Percentiles rank a stretch among this genome's conserved stretches.
Conservation (phyloP, 2,797 vertebrate species). For the Amniataba percoides region DNA sequence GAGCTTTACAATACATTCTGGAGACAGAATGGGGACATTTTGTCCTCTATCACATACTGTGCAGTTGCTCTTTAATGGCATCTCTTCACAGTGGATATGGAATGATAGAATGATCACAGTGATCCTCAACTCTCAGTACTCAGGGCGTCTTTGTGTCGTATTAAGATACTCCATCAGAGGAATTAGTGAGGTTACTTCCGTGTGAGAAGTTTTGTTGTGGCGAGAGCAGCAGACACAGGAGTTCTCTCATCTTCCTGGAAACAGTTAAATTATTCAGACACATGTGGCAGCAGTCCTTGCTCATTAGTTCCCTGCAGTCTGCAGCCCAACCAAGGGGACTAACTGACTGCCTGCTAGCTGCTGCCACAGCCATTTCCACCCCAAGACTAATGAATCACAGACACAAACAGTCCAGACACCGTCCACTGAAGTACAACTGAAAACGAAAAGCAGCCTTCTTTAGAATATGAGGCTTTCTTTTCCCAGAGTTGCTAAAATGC, state of each 20-base stretch:
- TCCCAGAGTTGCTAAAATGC: not conserved
- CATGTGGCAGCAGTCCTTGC: conserved; percentile 36
- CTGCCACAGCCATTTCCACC: conserved; percentile 20
- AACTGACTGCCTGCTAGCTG: conserved; percentile 22
- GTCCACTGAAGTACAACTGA: not conserved
- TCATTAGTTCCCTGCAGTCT: conserved; percentile 52
- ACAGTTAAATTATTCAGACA: conserved; percentile 71
- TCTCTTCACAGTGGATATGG: not conserved
- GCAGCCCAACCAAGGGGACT: conserved; percentile 17
- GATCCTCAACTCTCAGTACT: not conserved
- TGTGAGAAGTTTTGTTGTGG: conserved; percentile 30
- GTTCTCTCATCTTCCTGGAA: conserved; percentile 54
- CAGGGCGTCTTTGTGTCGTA: not conserved
- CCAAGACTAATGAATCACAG: conserved; percentile 10
- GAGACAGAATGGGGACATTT: not conserved
- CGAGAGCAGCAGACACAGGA: conserved; percentile 15
- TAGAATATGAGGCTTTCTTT: not conserved
- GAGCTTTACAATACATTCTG: not conserved
- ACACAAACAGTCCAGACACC: not conserved
- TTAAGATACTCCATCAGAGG: not conserved
- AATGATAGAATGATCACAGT: not conserved
- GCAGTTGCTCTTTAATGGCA: not conserved
- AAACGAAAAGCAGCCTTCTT: not conserved
- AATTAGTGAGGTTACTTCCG: conserved; percentile 8
- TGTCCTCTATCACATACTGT: not conserved